phyloP scores from a whole-genome alignment of 2,113 vertebrate genomes.

The Mastomys natalensis region DNA sequence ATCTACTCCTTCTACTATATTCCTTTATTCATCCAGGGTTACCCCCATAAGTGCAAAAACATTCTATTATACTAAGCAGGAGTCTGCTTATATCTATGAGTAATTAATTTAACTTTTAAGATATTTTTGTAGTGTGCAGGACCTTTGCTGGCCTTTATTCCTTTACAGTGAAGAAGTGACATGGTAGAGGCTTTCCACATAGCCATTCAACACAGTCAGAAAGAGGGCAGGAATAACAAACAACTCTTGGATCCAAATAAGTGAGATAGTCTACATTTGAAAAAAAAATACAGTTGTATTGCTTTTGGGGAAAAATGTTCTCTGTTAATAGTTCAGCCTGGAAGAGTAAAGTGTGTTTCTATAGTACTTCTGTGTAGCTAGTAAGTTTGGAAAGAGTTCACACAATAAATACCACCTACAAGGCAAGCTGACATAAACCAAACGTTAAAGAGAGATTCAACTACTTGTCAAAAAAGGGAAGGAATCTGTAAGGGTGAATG shows the following conservation, averaged over 20 bases:
- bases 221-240: constrained; percentile 66
- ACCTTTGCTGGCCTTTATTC: constrained; percentile 19
- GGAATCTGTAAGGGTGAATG: constrained; percentile 78
- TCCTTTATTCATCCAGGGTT: neutral
- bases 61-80: neutral
- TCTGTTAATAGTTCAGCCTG: constrained; percentile 83
- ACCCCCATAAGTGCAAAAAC: neutral
- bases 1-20: neutral
- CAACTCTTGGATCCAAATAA: constrained; percentile 60
- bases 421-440: constrained; percentile 85
- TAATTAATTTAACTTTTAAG: constrained; percentile 36
- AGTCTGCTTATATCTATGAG: neutral
- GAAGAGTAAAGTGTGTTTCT: constrained; percentile 80
- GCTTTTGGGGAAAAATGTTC: constrained; percentile 78
- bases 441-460: constrained; percentile 82
- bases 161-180: constrained; percentile 27
- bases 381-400: constrained; percentile 82
- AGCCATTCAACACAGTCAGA: constrained; percentile 11
- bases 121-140: neutral
- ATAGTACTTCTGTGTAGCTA: constrained; percentile 84
- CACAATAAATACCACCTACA: constrained; percentile 80
- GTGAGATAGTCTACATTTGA: constrained; percentile 75
- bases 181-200: neutral
- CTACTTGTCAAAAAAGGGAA: constrained; percentile 80
- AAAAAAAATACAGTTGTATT: constrained; percentile 74